Percentiles rank a stretch among this genome's conserved stretches.
phyloP scores from a whole-genome alignment of 2,888 invertebrate species.

The Apodemia hepburni region DNA sequence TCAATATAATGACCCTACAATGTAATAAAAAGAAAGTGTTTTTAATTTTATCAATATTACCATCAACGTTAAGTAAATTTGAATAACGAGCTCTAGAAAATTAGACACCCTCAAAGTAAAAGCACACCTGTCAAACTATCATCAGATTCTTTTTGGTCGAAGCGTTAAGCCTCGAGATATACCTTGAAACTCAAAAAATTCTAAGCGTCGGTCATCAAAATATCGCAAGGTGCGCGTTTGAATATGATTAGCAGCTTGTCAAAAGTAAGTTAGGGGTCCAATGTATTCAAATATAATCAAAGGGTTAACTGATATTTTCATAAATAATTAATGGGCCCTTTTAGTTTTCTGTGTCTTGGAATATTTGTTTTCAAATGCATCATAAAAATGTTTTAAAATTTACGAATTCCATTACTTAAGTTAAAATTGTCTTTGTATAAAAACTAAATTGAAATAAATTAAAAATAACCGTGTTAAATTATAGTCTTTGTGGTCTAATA shows the following conservation, averaged over 20 bases:
- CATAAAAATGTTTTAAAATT: slow-evolving; percentile 14
- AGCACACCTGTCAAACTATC: slow-evolving; percentile 47
- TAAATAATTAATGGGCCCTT: slow-evolving; percentile 42
- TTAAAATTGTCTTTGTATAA: too few species aligned
- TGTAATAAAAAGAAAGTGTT: too few species aligned
- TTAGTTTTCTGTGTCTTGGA: slow-evolving; percentile 19
- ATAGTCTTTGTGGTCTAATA: too few species aligned
- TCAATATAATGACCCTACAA: too few species aligned
- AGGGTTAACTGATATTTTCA: slow-evolving; percentile 56
- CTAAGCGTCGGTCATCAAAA: slow-evolving; percentile 56
- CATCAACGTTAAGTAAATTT: background rate
- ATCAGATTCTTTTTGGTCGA: slow-evolving; percentile 59
- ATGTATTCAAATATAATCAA: slow-evolving; percentile 67
- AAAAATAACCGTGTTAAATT: too few species aligned
- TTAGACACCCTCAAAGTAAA: background rate
- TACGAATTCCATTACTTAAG: background rate
- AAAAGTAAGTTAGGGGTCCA: slow-evolving; percentile 67
- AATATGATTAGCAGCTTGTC: slow-evolving; percentile 80
- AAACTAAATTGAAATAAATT: too few species aligned
- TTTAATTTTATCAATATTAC: background rate
- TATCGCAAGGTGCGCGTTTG: slow-evolving; percentile 72
- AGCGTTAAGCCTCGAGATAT: slow-evolving; percentile 47
- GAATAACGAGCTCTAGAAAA: slow-evolving; percentile 11
- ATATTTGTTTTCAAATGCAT: slow-evolving; percentile 11
- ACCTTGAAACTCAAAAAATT: slow-evolving; percentile 63